phyloP scores from a whole-genome alignment of 1,140 invertebrate genomes.

The Chironomus striatipennis region DNA sequence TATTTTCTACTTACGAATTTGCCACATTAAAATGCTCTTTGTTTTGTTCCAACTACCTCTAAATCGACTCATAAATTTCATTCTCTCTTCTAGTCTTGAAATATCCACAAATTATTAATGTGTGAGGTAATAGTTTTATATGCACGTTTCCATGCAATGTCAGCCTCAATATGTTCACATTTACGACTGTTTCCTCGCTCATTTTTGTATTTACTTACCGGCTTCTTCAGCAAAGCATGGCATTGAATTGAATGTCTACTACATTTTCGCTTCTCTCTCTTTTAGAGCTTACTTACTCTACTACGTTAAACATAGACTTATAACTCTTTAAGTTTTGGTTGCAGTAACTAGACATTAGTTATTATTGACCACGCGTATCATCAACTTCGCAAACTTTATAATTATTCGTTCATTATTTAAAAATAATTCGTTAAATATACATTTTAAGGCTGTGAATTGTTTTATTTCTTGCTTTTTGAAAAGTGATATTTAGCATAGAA shows the following conservation, averaged over 20 bases:
- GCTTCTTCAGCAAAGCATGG: background rate
- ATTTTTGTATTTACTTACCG: background rate
- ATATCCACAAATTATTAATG: background rate
- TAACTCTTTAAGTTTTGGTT: background rate
- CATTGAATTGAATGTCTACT: slow-evolving; percentile 5
- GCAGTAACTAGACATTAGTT: background rate
- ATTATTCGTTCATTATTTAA: background rate
- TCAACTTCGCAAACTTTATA: background rate
- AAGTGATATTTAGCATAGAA: no score
- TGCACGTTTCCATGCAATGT: background rate
- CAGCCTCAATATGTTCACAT: background rate
- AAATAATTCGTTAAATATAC: background rate
- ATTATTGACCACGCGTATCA: background rate
- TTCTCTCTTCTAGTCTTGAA: background rate
- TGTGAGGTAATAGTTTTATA: background rate
- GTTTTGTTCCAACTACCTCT: background rate
- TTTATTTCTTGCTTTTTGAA: no score
- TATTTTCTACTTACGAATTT: background rate
- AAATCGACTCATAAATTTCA: background rate
- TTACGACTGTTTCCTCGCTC: background rate
- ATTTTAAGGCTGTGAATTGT: no score
- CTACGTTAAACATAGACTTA: no score
- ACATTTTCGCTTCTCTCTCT: background rate
- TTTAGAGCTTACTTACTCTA: slow-evolving; percentile 3
- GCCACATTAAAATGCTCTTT: background rate